A percentile compares a stretch with the other conserved stretches of the same genome.
These are phyloP conservation scores for Agrotis exclamationis DNA, from an alignment of 2,888 invertebrate genomes.

Conservation along the genomic window DNA sequence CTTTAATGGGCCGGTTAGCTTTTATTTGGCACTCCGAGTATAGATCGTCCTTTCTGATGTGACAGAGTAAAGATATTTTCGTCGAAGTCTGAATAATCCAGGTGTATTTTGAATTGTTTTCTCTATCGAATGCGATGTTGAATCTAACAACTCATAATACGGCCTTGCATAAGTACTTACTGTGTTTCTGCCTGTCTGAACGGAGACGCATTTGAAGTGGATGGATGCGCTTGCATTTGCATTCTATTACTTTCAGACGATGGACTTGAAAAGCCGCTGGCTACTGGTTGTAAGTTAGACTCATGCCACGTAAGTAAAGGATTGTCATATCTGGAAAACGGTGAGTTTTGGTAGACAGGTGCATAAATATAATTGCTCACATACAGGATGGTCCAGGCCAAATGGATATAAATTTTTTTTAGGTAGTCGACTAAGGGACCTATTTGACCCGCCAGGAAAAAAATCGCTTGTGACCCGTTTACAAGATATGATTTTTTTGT, in stretches of 20 bases:
- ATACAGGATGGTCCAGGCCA: no score
- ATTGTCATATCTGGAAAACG: slow-evolving; percentile 73
- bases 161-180: slow-evolving; percentile 67
- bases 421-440: no score
- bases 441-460: no score
- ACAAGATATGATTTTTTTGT: no score
- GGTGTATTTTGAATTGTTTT: slow-evolving; percentile 31
- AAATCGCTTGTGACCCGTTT: no score
- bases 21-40: no score
- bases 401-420: no score
- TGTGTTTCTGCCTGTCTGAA: slow-evolving; percentile 83
- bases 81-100: neutral
- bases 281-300: slow-evolving; percentile 75
- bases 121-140: neutral
- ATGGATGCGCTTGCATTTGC: slow-evolving; percentile 6
- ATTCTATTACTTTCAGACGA: slow-evolving; percentile 38
- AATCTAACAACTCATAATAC: slow-evolving; percentile 32
- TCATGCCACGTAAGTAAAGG: slow-evolving; percentile 83
- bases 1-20: no score
- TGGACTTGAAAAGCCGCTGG: slow-evolving; percentile 63
- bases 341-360: slow-evolving; percentile 57
- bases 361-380: no score
- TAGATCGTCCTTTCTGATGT: neutral
- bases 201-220: slow-evolving; percentile 34
- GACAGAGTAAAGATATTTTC: slow-evolving; percentile 21